Base-by-base conservation (phyloP, 2,888 invertebrate species). In the Junonia oenone region DNA sequence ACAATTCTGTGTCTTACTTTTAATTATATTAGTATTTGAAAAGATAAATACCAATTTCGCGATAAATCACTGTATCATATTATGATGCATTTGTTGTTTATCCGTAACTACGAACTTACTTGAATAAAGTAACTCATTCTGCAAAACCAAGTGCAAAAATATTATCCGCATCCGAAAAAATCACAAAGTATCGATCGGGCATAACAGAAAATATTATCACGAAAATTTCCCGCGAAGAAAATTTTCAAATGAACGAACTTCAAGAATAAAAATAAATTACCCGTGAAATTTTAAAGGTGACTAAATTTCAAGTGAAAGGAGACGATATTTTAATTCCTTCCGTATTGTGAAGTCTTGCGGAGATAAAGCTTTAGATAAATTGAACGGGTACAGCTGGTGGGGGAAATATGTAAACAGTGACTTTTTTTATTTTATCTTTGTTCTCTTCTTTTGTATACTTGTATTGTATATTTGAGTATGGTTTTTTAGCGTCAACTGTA, bases 221-320 rank as follows among this genome's bases (percentile, higher is more conserved):
- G 22, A 57, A 60, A 27, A 55, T 45, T 47, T 54, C 38, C 35
- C 19, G 38, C 35, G 33, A 37, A 38, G 19, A 57, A 45, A 33
- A 48, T 57, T 59, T 55, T 55, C 59, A 40, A 59, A 57, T 56
- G 54, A 56, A 59, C 48, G 54, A 57, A 55, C 51, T 56, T 57
- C 33, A 45, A 55, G 51, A 59, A 56, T 49, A 54, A 54, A 57
- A 57, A 57, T 57, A 57, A 59, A 57, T 57, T 59, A 54, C 33
- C 59, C 54, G 54, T 59, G 54, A 59, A 57, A 59, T 57, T 59
- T 59, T 56, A 57, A 57, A 59, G 57, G 54, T 55, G 57, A 55
- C 54, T 55, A 51, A 51, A 57, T 57, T 59, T 57, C 43, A 49
- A 50, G 45, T 52, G 53, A 53, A 55, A 55, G 33, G 37, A 53